A percentile compares a stretch with the other conserved stretches of the same genome.
Conservation (phyloP, 1,140 invertebrate genomes). For the Holotrichia oblita region DNA sequence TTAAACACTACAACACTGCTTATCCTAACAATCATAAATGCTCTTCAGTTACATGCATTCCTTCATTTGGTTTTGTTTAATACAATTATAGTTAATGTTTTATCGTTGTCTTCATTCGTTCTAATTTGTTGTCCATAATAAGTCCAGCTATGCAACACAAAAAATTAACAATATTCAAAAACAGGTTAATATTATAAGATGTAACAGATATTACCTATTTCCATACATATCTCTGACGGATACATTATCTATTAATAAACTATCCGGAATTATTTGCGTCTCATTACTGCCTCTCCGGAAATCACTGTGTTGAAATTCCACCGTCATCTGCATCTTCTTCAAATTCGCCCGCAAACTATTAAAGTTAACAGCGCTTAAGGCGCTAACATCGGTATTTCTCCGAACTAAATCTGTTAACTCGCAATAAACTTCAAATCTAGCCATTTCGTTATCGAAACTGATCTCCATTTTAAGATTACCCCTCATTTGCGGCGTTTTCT, state of each 20-base stretch:
- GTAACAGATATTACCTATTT: conserved; percentile 50
- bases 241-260: conserved; percentile 50
- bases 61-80: conserved; percentile 18
- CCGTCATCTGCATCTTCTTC: conserved; percentile 47
- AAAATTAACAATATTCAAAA: no score
- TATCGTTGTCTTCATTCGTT: background rate
- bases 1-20: no score
- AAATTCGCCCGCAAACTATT: conserved; percentile 47
- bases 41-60: no score
- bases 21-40: no score
- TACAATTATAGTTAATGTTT: background rate
- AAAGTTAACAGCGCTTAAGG: conserved; percentile 51
- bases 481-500: conserved; percentile 52
- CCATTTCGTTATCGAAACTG: conserved; percentile 51
- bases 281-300: conserved; percentile 47
- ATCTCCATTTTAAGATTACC: conserved; percentile 56
- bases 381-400: conserved; percentile 52
- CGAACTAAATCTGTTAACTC: conserved; percentile 56
- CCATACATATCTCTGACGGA: conserved; percentile 56
- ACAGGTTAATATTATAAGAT: no score
- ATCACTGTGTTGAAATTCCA: conserved; percentile 44
- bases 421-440: conserved; percentile 55
- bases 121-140: conserved; percentile 32
- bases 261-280: conserved; percentile 42
- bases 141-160: background rate